A percentile compares a stretch with the other conserved stretches of the same genome.
phyloP scores from a whole-genome alignment of 2,113 vertebrate genomes.

The Strix uralensis region DNA sequence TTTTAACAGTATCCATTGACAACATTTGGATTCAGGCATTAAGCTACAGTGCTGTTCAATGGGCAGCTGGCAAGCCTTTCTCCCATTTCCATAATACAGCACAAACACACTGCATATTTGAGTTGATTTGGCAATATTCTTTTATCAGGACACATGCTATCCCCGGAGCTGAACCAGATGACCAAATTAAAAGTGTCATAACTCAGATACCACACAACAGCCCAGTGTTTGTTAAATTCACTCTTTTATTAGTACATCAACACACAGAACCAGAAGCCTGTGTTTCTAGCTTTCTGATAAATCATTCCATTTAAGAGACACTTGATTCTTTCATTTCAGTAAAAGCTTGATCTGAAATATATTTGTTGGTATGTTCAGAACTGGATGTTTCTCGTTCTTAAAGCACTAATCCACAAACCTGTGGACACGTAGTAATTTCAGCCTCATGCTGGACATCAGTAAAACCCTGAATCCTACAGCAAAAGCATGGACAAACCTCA shows the following conservation, averaged over 20 bases:
- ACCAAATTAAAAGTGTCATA: not conserved
- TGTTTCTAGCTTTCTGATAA: not conserved
- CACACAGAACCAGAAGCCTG: not conserved
- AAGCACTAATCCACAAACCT: not conserved
- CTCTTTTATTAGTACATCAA: not conserved
- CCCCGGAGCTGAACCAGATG: not conserved
- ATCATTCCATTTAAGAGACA: not conserved
- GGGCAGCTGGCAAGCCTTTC: not conserved
- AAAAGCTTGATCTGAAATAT: not conserved
- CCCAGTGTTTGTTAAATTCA: not conserved
- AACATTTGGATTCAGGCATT: not conserved
- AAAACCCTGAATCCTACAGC: not conserved
- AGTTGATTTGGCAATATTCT: not conserved
- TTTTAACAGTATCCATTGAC: conserved; percentile 30
- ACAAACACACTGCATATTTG: not conserved
- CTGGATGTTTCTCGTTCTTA: not conserved
- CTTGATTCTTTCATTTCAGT: not conserved
- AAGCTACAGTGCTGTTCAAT: not conserved
- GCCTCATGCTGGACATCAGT: not conserved
- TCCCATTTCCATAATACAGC: not conserved
- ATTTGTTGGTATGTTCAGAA: not conserved
- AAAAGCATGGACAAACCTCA: not conserved
- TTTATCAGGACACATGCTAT: not conserved
- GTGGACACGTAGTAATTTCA: not conserved
- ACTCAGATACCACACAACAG: not conserved